Percentiles rank a stretch among this genome's conserved stretches.
phyloP scores from a whole-genome alignment of 2,113 vertebrate species.

The Python bivittatus region DNA sequence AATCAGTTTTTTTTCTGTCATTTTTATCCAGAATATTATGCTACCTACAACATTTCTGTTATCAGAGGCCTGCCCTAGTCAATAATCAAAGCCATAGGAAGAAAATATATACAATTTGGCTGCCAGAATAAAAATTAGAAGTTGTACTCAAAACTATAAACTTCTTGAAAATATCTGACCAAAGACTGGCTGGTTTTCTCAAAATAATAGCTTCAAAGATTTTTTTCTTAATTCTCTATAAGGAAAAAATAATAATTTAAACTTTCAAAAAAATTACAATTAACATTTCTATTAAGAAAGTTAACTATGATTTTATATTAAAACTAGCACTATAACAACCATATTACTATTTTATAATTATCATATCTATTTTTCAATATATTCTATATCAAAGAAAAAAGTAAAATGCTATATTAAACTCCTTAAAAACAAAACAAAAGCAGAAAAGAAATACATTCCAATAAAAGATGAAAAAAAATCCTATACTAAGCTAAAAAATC shows the following conservation, averaged over 20 bases:
- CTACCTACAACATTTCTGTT: neutral
- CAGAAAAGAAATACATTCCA: neutral
- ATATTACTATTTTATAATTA: neutral
- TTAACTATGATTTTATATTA: neutral
- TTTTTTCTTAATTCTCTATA: neutral
- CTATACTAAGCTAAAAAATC: neutral
- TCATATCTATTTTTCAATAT: neutral
- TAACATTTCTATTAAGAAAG: neutral
- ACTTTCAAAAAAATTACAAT: neutral
- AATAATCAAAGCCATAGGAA: conserved; percentile 4
- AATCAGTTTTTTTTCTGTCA: neutral
- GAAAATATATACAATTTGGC: neutral
- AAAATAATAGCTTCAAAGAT: neutral
- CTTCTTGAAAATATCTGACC: neutral
- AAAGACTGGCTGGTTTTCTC: neutral
- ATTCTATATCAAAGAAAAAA: neutral
- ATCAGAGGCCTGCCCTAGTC: neutral
- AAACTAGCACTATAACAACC: neutral
- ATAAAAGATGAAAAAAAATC: neutral
- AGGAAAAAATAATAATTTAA: neutral
- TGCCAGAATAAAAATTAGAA: neutral
- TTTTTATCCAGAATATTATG: conserved; percentile 6
- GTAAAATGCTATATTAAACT: neutral
- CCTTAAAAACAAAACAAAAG: neutral
- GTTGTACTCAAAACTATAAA: neutral